Base-by-base conservation (phyloP, 2,113 vertebrate genomes). In the Columba janthina region DNA sequence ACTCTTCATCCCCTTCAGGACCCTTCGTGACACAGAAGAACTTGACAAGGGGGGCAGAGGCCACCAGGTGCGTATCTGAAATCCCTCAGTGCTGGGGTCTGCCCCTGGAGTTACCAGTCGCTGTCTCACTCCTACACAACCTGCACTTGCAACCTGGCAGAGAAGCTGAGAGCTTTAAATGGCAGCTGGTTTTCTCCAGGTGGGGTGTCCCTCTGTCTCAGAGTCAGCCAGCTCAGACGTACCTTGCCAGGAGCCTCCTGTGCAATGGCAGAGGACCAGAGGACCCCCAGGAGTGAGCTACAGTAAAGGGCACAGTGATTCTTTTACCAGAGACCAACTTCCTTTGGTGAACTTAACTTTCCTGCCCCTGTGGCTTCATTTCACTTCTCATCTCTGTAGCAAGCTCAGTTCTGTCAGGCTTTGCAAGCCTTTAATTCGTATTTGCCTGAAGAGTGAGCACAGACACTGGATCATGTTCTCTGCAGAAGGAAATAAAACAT, bases 291-390 rank as follows among this genome's bases (percentile, higher is more conserved):
- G 20, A 44, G 36, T 8, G 24, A 90, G 9, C 20, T 57, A 53
- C 15, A 58, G 5, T 6, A 62, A n/a, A 8, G 34, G 16, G 8
- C 16, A 31, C 0, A 0, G 9, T 64, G 21, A 4, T 42, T n/a
- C 48, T 73, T 84, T 72, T 4, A 42, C 19, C 20, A 62, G 20
- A 76, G 11, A 51, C 5, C 13, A 42, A 12, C n/a, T 66, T 74
- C 13, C 56, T 64, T 70, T 12, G 10, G 38, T 29, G 29, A 74
- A 25, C 26, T 65, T 17, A 24, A 26, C 50, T 65, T 89, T 62
- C 31, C 61, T 38, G 15, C 13, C 36, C 24, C 25, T 74, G 31
- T 69, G 16, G 12, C 14, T 89, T 80, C 6, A 9, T 54, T 38
- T 53, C 26, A 54, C 36, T 93, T 85, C 25, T 75, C 29, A 15